These are phyloP conservation scores for Drosophila meridionalis DNA, from an alignment of 2,888 invertebrate species.

Conservation along the genomic window DNA sequence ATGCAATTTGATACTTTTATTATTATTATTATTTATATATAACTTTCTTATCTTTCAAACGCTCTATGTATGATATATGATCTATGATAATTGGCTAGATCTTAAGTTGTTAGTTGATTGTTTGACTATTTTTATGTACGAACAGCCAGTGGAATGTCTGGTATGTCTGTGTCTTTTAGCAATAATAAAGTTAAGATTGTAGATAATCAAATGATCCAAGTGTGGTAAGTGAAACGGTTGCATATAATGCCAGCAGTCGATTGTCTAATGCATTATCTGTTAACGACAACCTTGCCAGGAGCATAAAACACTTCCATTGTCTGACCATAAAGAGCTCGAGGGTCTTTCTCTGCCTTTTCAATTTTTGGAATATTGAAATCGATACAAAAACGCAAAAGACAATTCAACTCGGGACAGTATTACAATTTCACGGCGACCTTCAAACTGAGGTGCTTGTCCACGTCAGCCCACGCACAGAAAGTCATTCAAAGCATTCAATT, in stretches of 20 bases:
- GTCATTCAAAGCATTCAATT: constrained; percentile 63
- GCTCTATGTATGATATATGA: constrained; percentile 62
- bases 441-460: constrained; percentile 21
- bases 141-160: constrained; percentile 32
- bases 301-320: constrained; percentile 31
- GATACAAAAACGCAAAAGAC: constrained; percentile 32
- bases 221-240: neutral
- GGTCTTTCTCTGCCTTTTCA: constrained; percentile 21
- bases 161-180: constrained; percentile 42
- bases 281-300: constrained; percentile 45
- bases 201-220: constrained; percentile 34
- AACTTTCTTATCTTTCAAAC: constrained; percentile 31
- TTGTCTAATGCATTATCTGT: neutral
- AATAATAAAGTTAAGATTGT: constrained; percentile 59
- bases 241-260: neutral
- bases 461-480: constrained; percentile 66
- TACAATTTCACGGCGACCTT: constrained; percentile 64
- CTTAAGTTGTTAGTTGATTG: constrained; percentile 70
- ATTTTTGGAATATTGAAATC: constrained; percentile 45
- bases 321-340: constrained; percentile 11
- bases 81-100: constrained; percentile 63
- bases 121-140: constrained; percentile 76
- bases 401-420: constrained; percentile 47
- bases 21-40: constrained; percentile 32
- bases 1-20: constrained; percentile 26